Base-by-base conservation (phyloP, 2,888 invertebrate genomes). In the Parascotia fuliginaria region DNA sequence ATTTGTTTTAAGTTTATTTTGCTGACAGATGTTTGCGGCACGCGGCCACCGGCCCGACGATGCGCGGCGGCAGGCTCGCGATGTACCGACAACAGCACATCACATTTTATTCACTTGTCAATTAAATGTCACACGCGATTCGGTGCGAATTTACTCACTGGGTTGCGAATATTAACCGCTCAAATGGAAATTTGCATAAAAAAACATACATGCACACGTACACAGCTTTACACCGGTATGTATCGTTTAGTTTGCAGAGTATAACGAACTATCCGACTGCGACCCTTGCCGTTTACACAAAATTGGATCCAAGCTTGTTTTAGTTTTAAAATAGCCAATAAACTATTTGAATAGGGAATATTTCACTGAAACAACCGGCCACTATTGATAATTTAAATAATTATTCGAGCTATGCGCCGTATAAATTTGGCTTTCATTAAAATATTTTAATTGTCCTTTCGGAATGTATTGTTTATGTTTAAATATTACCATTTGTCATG, bases 131-230 rank as follows among this genome's bases (percentile, higher is more conserved):
- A 85, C 85, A 77, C 75, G 75, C 87, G 81, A 87, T 86, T 81
- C 87, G 81, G 68, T 79, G 80, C 75, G 78, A 89, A 88, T 90
- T 84, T 82, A 85, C 83, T 74, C 88, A 85, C 79, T 82, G 80
- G 77, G 69, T 80, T 72, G 86, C 73, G 79, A 84, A 86, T 77
- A 87, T 89, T 82, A 85, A 76, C 83, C 73, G 77, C 73, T 79
- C 84, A 82, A 85, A 86, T 84, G 87, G 78, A 81, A 85, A 89
- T 89, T 88, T 89, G 75, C 87, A 89, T 90, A 81, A 87, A 89
- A 87, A 87, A 64, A 50, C 34, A 83, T 80, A 83, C n/a, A 75
- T 31, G 7, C 24, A 77, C 82, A 71, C 61, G 51, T 38, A 44
- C 65, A 72, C 51, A 56, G 60, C 44, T 70, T 72, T 67, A 71